Evolutionary conservation across 1,140 invertebrate species (phyloP), one percentile per base, ranked within the genome.

Genomic region (Zaprionus tsacasi): DNA sequence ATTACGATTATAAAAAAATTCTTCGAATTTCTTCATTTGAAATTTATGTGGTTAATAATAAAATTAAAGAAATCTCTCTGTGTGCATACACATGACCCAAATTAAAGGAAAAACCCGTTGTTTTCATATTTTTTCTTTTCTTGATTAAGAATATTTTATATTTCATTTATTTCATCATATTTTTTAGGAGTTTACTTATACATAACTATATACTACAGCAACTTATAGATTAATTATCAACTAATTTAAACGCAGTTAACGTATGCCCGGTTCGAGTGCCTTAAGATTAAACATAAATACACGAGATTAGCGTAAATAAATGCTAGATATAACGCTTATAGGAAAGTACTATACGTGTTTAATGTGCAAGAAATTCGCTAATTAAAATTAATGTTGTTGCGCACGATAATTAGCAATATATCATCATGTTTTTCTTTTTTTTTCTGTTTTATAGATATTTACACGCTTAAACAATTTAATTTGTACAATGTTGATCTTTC

Each of bases 141-240:
- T 72, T 79, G 66, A 45, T 59, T 79, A 78, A 88, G 76, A 82
- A 87, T 87, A 87, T 87, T 88, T 87, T 83, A 88, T 88, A 80
- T 87, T 87, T 88, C 65, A 72, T 80, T 82, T 88, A 75, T 21
- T 1, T 21, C 21, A 79, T 82, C 65, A 75, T 87, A 82, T 88
- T 80, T 82, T 77, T 12, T 63, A 65, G 66, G 13, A 33, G 65
- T 7, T 50, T 12, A 36, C 82, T 85, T 85, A 82, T 25, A 35
- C 15, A 83, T 78, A 54, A 40, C 79, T 81, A 67, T 68, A 35
- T 65, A 73, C 78, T 81, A 88, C 59, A 67, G 77, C 80, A 75
- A 78, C 58, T 60, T 63, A 77, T 38, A 61, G 43, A 76, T 65
- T 43, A 48, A 33, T 63, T 38, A 27, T 17, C 2, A 61, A 50